phyloP scores from a whole-genome alignment of 2,888 invertebrate species.

The Spialia ferax region DNA sequence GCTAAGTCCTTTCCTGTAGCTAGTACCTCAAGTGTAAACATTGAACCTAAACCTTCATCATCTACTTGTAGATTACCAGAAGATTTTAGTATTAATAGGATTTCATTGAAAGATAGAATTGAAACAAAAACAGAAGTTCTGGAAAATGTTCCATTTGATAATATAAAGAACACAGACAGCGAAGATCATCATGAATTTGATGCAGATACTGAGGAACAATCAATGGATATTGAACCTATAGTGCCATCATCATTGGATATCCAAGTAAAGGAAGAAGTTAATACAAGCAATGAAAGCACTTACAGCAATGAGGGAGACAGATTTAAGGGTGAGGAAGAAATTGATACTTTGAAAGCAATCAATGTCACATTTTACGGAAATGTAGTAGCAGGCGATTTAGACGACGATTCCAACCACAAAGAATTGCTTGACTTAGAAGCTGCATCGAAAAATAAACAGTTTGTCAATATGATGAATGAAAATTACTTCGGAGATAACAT shows the following conservation, averaged over 20 bases:
- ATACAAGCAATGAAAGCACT: constrained; percentile 68
- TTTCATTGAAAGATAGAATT: constrained; percentile 53
- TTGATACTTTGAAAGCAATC: constrained; percentile 74
- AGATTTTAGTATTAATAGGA: constrained; percentile 68
- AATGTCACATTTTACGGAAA: constrained; percentile 76
- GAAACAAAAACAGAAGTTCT: constrained; percentile 55
- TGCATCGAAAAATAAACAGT: constrained; percentile 76
- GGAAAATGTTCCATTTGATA: constrained; percentile 65
- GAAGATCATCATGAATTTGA: constrained; percentile 66
- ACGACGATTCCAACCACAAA: constrained; percentile 74
- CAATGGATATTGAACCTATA: constrained; percentile 74
- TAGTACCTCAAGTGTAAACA: constrained; percentile 47
- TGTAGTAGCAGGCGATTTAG: constrained; percentile 68
- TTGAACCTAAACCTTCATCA: constrained; percentile 62
- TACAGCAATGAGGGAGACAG: constrained; percentile 65
- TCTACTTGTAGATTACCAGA: constrained; percentile 64
- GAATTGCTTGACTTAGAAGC: constrained; percentile 76
- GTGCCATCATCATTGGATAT: constrained; percentile 60
- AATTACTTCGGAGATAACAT: constrained; percentile 82
- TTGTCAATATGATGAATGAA: constrained; percentile 80
- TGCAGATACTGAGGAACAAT: constrained; percentile 72
- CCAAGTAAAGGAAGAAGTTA: constrained; percentile 75
- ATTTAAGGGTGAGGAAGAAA: constrained; percentile 56
- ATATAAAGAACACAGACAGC: constrained; percentile 55
- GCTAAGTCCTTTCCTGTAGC: constrained; percentile 55